phyloP scores from a whole-genome alignment of 2,797 vertebrate genomes.

The Oryzias dopingdopingensis region DNA sequence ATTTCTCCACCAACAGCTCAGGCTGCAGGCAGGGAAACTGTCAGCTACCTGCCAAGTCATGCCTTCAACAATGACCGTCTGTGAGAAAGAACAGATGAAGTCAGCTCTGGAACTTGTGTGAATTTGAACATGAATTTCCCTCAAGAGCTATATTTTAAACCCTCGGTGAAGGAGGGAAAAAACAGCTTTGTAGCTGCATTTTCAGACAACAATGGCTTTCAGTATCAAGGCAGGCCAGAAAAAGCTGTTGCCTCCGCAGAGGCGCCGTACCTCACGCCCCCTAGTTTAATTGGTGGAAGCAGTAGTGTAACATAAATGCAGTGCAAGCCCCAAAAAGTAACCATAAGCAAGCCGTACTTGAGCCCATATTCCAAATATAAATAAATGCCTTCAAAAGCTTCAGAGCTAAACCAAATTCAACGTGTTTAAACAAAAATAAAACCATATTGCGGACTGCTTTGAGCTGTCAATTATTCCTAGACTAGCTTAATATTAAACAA shows the following conservation, averaged over 20 bases:
- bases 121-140: slow-evolving; percentile 29
- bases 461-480: too few species aligned
- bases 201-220: slow-evolving; percentile 15
- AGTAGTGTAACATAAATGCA: background rate
- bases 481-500: too few species aligned
- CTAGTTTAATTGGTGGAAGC: slow-evolving; percentile 39
- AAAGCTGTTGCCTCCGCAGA: slow-evolving; percentile 41
- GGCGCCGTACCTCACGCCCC: slow-evolving; percentile 33
- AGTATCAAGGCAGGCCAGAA: slow-evolving; percentile 28
- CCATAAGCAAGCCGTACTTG: too few species aligned
- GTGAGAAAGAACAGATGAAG: slow-evolving; percentile 38
- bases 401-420: too few species aligned
- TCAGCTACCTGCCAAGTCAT: slow-evolving; percentile 47
- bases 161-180: background rate
- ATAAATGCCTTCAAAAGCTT: too few species aligned
- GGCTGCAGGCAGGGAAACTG: slow-evolving; percentile 24
- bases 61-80: slow-evolving; percentile 46
- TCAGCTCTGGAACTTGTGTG: slow-evolving; percentile 15
- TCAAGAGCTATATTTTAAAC: slow-evolving; percentile 3
- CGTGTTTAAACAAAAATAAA: too few species aligned
- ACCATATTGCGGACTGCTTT: too few species aligned
- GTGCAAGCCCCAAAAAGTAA: too few species aligned
- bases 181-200: background rate
- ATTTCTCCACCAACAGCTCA: slow-evolving; percentile 3
- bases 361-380: too few species aligned